Percentiles rank a stretch among this genome's conserved stretches.
Evolutionary conservation across 2,888 invertebrate species (phyloP).

Genomic region (Melikaiella ostensackeni): DNA sequence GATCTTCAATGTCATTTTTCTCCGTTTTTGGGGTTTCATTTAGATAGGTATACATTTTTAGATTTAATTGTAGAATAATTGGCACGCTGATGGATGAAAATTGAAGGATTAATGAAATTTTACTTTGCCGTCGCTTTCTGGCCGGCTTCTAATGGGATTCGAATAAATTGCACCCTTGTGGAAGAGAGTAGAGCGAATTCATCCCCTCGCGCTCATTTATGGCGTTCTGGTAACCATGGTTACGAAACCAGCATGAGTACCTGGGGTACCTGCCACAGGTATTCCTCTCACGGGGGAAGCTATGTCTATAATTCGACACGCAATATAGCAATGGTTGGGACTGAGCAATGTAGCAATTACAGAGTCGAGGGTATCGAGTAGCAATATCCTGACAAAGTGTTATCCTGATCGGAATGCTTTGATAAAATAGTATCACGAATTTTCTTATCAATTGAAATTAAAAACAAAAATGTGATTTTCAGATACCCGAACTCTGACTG

Average conservation of each 20-base stretch:
- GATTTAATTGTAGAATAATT: background rate
- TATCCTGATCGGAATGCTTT: conserved; percentile 75
- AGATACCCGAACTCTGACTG: background rate
- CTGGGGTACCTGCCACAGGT: conserved; percentile 42
- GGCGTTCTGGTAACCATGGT: conserved; percentile 28
- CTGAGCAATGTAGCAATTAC: conserved; percentile 54
- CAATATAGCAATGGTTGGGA: conserved; percentile 33
- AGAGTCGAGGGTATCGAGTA: conserved; percentile 68
- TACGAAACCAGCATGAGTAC: conserved; percentile 18
- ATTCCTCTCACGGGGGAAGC: conserved; percentile 7
- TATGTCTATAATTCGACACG: conserved; percentile 14
- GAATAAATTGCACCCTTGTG: conserved; percentile 30
- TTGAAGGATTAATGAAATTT: background rate
- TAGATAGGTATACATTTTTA: too few relatives aligned
- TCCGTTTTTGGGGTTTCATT: too few relatives aligned
- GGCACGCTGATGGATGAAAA: background rate
- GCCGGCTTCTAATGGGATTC: conserved; percentile 18
- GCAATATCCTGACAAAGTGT: conserved; percentile 72
- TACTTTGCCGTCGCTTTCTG: conserved; percentile 9
- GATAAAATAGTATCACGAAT: conserved; percentile 47
- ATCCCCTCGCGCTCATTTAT: conserved; percentile 18
- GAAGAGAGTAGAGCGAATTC: conserved; percentile 5
- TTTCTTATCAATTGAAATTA: background rate
- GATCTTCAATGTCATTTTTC: too few relatives aligned
- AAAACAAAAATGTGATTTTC: conserved; percentile 3